Evolutionary conservation across 2,113 vertebrate species (phyloP), one percentile per base, ranked within the genome.

Genomic region (Pseudonaja textilis): DNA sequence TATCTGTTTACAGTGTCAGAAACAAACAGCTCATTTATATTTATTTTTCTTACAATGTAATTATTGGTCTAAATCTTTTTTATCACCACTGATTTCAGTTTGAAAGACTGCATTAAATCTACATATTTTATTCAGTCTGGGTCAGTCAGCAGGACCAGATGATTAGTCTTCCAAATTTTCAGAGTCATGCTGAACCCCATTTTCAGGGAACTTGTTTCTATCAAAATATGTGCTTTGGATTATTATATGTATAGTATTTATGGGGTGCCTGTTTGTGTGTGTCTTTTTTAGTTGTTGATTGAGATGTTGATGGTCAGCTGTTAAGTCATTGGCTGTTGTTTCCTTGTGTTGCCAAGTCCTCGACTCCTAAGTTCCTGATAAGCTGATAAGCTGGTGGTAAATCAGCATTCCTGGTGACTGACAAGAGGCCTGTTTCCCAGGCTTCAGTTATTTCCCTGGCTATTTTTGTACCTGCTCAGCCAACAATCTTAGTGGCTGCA

Each of bases 61-160:
- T 89, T 47, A 29, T 47, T 92, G 42, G 20, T 3, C 54, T 69
- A 64, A 25, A 25, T 45, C 47, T 64, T 92, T 11, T 57, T 57
- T 89, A 89, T 61, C n/a, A 22, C 55, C 52, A 50, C 52, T 93
- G 29, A 89, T 89, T 89, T 92, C 39, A 50, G 2, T 81, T 90
- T 61, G 88, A 88, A 54, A 86, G 18, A 90, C 55, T 45, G 4
- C 12, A 26, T 47, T 59, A 47, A 85, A 89, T 85, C 54, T 56
- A 85, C 26, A 25, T 64, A 23, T 39, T 85, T 50, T 89, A 59
- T 59, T 7, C 57, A 59, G 25, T 25, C 6, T 59, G 57, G 22
- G 56, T 57, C 22, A 0, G 22, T 57, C 22, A 57, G 22, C 26
- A 64, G 61, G 26, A 64, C 61, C 61, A 64, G 61, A 64, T 4